Base-by-base conservation (phyloP, 2,113 vertebrate genomes). In the Typhlomys cinereus region DNA sequence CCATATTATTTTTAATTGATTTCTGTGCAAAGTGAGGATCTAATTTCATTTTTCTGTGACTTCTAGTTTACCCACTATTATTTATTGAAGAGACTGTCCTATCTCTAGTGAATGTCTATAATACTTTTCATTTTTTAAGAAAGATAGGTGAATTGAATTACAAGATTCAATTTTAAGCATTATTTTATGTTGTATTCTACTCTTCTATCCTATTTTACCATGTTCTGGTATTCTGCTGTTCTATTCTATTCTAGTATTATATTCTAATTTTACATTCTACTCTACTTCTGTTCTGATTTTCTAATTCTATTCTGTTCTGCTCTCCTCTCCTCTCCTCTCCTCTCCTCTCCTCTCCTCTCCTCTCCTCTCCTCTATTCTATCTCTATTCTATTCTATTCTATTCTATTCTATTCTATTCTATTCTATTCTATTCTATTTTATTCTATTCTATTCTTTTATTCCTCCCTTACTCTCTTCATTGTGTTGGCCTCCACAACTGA, bases 401-500 rank as follows among this genome's bases (percentile, higher is more conserved):
- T 34, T 15, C 44, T 17, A 74, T 48, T 13, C 71, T 29, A 48
- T 44, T 11, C 69, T 25, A 70, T 10, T 39, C 23, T 21, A 71
- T 44, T 29, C 39, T 44, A 44, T 13, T 23, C 21, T 25, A 46
- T 14, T 23, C 39, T 27, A 71, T 12, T 7, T 1, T 21, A 70
- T 41, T n/a, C 39, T 25, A 69, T n/a, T 34, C 67, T 34, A 5
- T 23, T 36, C 36, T 25, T 25, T 25, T 21, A 14, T 36, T 36
- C 15, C 66, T 14, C 17, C 61, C 34, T 7, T 17, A 66, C 36
- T 18, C 18, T 21, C 8, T n/a, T 18, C 11, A 44, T 71, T 41
- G n/a, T n/a, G n/a, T n/a, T n/a, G n/a, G n/a, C 9, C 7, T 12
- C 20, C 4, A 8, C 4, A 12, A 10, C 9, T 11, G n/a, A 36